Conservation (phyloP, 2,888 invertebrate species). For the Graphium colonna region DNA sequence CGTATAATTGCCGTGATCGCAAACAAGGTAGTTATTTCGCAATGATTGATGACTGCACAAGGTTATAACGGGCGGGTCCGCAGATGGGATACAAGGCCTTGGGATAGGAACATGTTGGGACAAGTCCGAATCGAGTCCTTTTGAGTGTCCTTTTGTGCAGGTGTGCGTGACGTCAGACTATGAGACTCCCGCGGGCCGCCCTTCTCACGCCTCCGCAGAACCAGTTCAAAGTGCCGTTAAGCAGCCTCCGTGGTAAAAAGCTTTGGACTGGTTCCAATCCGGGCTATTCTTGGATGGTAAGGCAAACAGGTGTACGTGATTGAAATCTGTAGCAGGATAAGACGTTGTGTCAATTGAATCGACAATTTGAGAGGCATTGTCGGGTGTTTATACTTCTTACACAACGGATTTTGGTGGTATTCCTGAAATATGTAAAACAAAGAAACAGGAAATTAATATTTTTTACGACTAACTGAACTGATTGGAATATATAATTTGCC, state of each 20-base stretch:
- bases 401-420: too few relatives aligned
- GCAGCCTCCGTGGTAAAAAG: constrained; percentile 42
- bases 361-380: too few relatives aligned
- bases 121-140: constrained; percentile 65
- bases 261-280: constrained; percentile 27
- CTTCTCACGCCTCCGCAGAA: constrained; percentile 74
- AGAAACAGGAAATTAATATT: too few relatives aligned
- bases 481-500: too few relatives aligned
- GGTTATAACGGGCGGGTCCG: constrained; percentile 17
- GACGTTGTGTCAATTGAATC: too few relatives aligned
- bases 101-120: constrained; percentile 51
- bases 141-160: constrained; percentile 56
- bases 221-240: constrained; percentile 71
- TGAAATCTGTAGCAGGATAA: background rate
- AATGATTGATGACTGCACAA: background rate
- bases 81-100: constrained; percentile 30
- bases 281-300: constrained; percentile 19
- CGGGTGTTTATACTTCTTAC: too few relatives aligned
- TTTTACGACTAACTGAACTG: too few relatives aligned
- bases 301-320: background rate
- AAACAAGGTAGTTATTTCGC: too few relatives aligned
- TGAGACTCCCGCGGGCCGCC: constrained; percentile 67
- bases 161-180: constrained; percentile 68
- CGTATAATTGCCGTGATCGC: too few relatives aligned
- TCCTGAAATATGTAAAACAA: too few relatives aligned